Conservation (phyloP, 2,113 vertebrate genomes). For the Austrofundulus limnaeus region DNA sequence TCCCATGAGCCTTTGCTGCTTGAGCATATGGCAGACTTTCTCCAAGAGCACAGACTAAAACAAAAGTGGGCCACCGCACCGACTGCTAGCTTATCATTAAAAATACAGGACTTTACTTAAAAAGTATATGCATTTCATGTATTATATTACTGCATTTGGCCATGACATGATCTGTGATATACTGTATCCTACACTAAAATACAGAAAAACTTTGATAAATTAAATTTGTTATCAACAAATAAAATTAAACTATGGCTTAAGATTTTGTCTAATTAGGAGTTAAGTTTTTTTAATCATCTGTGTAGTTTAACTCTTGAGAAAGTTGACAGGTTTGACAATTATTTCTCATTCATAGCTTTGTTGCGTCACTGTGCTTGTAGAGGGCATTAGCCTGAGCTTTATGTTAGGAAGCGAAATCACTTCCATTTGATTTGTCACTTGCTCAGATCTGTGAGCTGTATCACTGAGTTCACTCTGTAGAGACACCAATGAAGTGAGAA, state of each 20-base stretch:
- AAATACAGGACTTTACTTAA: too few species aligned
- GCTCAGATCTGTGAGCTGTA: slow-evolving; percentile 51
- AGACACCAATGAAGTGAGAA: slow-evolving; percentile 51
- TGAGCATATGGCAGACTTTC: too few species aligned
- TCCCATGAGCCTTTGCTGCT: too few species aligned
- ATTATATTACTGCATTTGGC: too few species aligned
- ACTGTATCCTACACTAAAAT: too few species aligned
- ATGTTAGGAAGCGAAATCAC: slow-evolving; percentile 33
- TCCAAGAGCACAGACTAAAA: too few species aligned
- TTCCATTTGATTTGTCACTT: slow-evolving; percentile 60
- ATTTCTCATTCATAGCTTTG: slow-evolving; percentile 26
- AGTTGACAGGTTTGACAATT: slow-evolving; percentile 19
- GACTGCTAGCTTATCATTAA: too few species aligned
- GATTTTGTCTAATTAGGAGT: background rate
- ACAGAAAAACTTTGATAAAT: too few species aligned
- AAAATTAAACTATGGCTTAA: background rate
- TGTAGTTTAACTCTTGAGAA: slow-evolving; percentile 10
- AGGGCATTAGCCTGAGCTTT: slow-evolving; percentile 33
- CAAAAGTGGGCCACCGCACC: too few species aligned
- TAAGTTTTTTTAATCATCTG: slow-evolving; percentile 2
- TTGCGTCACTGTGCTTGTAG: slow-evolving; percentile 12
- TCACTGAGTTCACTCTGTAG: slow-evolving; percentile 47
- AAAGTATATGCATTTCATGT: too few species aligned
- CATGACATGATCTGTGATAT: too few species aligned
- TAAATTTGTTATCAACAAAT: too few species aligned